Evolutionary conservation across 2,888 invertebrate genomes (phyloP).

Genomic region (Scaptomyza reducta): DNA sequence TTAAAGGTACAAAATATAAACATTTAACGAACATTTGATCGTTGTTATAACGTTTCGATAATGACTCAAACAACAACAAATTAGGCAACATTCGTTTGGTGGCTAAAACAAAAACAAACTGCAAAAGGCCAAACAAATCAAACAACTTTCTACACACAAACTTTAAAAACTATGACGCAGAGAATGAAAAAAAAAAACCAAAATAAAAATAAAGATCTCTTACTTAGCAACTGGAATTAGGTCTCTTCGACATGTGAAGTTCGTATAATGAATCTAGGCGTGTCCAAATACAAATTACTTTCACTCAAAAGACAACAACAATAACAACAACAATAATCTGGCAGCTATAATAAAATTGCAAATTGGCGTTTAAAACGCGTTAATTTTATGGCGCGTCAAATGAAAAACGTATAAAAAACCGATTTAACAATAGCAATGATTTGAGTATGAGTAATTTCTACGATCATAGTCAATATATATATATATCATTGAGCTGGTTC

Average conservation of each 20-base stretch:
- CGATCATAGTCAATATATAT: constrained; percentile 1
- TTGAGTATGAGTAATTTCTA: constrained; percentile 17
- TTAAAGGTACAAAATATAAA: constrained; percentile 17
- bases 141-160: constrained; percentile 58
- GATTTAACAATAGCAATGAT: constrained; percentile 38
- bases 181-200: constrained; percentile 34
- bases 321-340: constrained; percentile 27
- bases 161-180: constrained; percentile 44
- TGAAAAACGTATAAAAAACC: constrained; percentile 47
- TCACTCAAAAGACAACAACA: constrained; percentile 50
- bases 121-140: constrained; percentile 27
- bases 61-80: constrained; percentile 9
- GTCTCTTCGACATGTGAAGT: constrained; percentile 15
- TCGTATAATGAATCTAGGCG: constrained; percentile 38
- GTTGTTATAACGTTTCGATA: constrained; percentile 19
- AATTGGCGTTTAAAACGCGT: constrained; percentile 37
- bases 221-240: constrained; percentile 34
- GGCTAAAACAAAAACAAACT: constrained; percentile 31
- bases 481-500: constrained; percentile 53
- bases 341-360: constrained; percentile 54
- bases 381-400: constrained; percentile 50
- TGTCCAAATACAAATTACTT: constrained; percentile 63
- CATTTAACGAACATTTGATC: constrained; percentile 35
- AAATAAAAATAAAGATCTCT: constrained; percentile 30
- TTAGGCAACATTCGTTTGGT: constrained; percentile 4